Evolutionary conservation across 2,113 vertebrate genomes (phyloP).

Genomic region (Phoenicopterus ruber): DNA sequence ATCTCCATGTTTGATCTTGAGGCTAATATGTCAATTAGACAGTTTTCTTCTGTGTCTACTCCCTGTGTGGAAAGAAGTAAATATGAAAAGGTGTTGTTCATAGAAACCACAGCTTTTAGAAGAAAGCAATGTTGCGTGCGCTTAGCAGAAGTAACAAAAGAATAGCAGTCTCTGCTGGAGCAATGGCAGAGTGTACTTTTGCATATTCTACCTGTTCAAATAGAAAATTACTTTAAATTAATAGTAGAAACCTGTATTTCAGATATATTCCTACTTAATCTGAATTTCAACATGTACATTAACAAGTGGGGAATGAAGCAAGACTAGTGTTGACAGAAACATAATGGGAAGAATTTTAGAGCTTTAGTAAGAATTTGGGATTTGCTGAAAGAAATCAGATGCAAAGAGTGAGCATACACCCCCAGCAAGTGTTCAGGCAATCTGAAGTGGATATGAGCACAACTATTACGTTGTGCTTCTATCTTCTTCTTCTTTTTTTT

Average conservation of each 20-base stretch:
- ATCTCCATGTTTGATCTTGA: slow-evolving; percentile 80
- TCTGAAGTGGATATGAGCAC: not conserved
- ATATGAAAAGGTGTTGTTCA: not conserved
- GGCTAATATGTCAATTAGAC: slow-evolving; percentile 79
- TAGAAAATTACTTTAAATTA: not conserved
- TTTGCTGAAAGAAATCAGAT: not conserved
- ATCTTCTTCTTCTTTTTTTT: too few species aligned
- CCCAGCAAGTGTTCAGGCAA: not conserved
- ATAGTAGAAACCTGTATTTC: not conserved
- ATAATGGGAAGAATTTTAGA: not conserved
- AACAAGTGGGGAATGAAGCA: not conserved
- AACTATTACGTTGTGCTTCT: not conserved
- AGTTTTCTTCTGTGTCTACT: slow-evolving; percentile 75
- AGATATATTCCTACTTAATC: not conserved
- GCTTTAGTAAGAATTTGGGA: not conserved
- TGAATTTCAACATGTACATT: not conserved
- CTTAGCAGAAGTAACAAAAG: not conserved
- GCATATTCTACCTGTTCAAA: not conserved
- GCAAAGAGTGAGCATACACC: not conserved
- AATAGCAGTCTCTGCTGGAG: not conserved
- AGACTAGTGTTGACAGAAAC: not conserved
- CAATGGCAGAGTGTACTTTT: not conserved
- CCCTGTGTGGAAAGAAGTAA: slow-evolving; percentile 65
- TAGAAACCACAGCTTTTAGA: not conserved
- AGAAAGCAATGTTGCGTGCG: not conserved